Percentiles rank a stretch among this genome's conserved stretches.
Conservation (phyloP, 1,140 invertebrate genomes). For the Goniozus legneri region DNA sequence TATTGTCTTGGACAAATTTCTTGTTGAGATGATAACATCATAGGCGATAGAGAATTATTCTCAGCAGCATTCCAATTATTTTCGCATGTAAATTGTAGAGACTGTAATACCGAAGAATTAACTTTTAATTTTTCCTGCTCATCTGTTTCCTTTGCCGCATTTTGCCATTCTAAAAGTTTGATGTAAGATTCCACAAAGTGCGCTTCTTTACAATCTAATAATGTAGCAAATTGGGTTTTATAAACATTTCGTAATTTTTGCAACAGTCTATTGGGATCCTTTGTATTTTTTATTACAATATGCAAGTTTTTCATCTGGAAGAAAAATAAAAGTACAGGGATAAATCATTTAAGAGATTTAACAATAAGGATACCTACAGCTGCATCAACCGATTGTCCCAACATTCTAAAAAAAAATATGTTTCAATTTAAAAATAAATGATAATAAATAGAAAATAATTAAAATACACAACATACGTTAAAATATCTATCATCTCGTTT, state of each 20-base stretch:
- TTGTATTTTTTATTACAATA: slow-evolving; percentile 45
- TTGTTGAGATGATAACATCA: slow-evolving; percentile 43
- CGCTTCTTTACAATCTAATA: slow-evolving; percentile 45
- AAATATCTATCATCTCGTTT: slow-evolving; percentile 53
- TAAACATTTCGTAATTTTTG: slow-evolving; percentile 45
- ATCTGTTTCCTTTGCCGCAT: slow-evolving; percentile 34
- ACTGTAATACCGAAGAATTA: slow-evolving; percentile 47
- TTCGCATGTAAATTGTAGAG: slow-evolving; percentile 48
- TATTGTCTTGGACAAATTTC: slow-evolving; percentile 56
- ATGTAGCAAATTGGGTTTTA: slow-evolving; percentile 45
- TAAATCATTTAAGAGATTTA: slow-evolving; percentile 5
- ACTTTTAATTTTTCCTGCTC: slow-evolving; percentile 35
- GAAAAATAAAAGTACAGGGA: slow-evolving; percentile 4
- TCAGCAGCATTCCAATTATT: slow-evolving; percentile 47
- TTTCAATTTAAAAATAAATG: slow-evolving; percentile 7
- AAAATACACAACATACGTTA: slow-evolving; percentile 50
- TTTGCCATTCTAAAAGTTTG: slow-evolving; percentile 55
- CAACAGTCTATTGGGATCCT: slow-evolving; percentile 41
- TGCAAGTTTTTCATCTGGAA: slow-evolving; percentile 52
- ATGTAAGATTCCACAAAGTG: slow-evolving; percentile 49
- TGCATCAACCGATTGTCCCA: slow-evolving; percentile 51
- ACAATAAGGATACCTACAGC: slow-evolving; percentile 45
- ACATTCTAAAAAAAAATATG: slow-evolving; percentile 51
- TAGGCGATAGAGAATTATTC: slow-evolving; percentile 38
- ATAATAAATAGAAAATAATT: slow-evolving; percentile 13